Evolutionary conservation across 2,113 vertebrate species (phyloP), one percentile per base, ranked within the genome.

Genomic region (Dolichallabes microphthalmus): DNA sequence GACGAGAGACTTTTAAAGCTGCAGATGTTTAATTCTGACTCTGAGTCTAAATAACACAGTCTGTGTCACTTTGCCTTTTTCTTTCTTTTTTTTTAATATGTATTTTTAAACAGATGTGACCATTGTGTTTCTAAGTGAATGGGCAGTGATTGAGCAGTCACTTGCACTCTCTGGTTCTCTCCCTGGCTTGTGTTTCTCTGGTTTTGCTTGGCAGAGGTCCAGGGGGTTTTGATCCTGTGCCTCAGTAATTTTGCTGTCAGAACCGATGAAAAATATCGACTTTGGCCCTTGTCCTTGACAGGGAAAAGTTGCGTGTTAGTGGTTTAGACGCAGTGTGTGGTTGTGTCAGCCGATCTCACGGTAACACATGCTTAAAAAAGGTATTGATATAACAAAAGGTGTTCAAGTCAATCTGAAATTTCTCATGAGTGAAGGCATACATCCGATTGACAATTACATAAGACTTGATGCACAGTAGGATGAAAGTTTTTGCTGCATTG

Each of bases 271-370:
- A 78, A 82, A 78, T 86, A 77, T 71, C 12, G 15, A 68, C 75
- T 76, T 10, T 73, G 85, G 83, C 53, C 45, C 63, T 19, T 74
- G 85, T 82, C 78, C 73, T 88, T 86, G 77, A 78, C n/a, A 82
- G 64, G 11, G 57, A 83, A 61, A 71, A 63, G 77, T 73, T 80
- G 66, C 35, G 19, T 73, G 55, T 61, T 74, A 63, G n/a, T 30
- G 19, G 55, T 69, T 58, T 61, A 58, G 53, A 53, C 15, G 4
- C 25, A 69, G 45, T 82, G 53, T 81, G 74, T 75, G 78, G 82
- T 39, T 82, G 30, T 68, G 9, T 73, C 3, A 22, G 35, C 20
- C 19, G 3, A 39, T 13, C 20, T 74, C 12, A 50, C 71, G 50
- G 11, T 45, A 45, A 73, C 20, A 68, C 30, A 50, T 0, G 17